Evolutionary conservation across 2,113 vertebrate species (phyloP).

Genomic region (Dicaeum eximium): DNA sequence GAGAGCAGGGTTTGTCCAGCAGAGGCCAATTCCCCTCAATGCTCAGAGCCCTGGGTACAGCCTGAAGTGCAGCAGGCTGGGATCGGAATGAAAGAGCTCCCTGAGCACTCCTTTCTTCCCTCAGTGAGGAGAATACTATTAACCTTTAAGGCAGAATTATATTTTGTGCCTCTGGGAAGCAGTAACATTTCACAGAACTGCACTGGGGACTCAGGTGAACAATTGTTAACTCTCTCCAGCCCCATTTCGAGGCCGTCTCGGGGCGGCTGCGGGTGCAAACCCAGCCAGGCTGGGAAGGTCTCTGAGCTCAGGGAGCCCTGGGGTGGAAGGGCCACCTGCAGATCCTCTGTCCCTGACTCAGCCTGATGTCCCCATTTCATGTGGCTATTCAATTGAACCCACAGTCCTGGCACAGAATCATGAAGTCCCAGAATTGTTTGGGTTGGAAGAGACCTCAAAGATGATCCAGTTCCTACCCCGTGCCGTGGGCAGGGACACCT

Average conservation of each 20-base stretch:
- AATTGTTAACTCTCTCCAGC: conserved; percentile 39
- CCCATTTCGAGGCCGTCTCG: background rate
- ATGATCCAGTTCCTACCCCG: fast-evolving
- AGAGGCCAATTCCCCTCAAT: background rate
- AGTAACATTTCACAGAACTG: conserved; percentile 60
- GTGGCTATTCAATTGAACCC: background rate
- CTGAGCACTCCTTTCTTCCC: conserved; percentile 23
- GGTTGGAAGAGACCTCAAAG: background rate
- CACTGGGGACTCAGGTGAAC: conserved; percentile 27
- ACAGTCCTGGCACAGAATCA: background rate
- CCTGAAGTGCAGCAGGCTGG: background rate
- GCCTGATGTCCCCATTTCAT: fast-evolving
- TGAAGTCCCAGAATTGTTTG: background rate
- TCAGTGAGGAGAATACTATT: conserved; percentile 56
- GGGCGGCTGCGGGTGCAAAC: background rate
- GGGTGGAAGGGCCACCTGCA: background rate
- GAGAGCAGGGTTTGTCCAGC: background rate
- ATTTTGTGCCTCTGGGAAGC: conserved; percentile 62
- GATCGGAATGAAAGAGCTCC: conserved; percentile 21
- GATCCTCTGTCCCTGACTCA: background rate
- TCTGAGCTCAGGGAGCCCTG: background rate
- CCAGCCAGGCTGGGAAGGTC: background rate
- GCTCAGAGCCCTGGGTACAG: background rate
- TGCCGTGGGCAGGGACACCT: background rate
- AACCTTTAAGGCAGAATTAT: conserved; percentile 73